Base-by-base conservation (phyloP, 2,888 invertebrate genomes). In the Ramazzottius varieornatus region DNA sequence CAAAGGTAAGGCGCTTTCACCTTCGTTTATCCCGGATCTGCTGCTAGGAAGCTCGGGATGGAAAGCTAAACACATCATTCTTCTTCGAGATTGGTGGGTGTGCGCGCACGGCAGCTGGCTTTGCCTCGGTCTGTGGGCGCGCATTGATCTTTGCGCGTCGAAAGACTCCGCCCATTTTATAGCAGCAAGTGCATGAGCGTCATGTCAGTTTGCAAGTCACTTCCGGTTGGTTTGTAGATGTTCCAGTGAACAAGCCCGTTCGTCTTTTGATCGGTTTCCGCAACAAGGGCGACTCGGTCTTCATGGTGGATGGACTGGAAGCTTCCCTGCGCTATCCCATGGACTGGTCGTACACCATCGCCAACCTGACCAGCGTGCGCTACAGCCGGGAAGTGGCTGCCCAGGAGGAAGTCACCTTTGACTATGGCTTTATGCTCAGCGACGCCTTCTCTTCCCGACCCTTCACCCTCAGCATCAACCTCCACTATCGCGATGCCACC, bases 311-410 rank as follows among this genome's bases (percentile, higher is more conserved):
- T 74, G 84, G 86, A 2, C 82, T 96, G 74, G 96, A 96, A 73
- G 93, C 94, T 0, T 94, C 96, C 0, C 94, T 99, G 83, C 85
- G 94, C 71, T 98, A 96, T 75, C 94, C 96, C 8, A 88, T 93
- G 86, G 96, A 98, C 78, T 98, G 90, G 79, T 90, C 86, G 70
- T 98, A 90, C 78, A 88, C 88, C 79, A 92, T 99, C 70, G 94
- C 96, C 78, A 99, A 98, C 79, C 98, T 96, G 79, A 90, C 94
- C 0, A 86, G 88, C 0, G 81, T 90, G 72, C 83, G 84, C 1
- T 92, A 87, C 78, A 86, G 88, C 73, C 84, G 86, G 70, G 82
- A 86, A 70, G 89, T 99, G 0, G 86, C 88, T 71, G 86, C 94
- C 0, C 83, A 84, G 66, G 85, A 90, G 70, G 92, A 99, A 78